Percentiles rank a stretch among this genome's conserved stretches.
Conservation (phyloP, 2,888 invertebrate genomes). For the Eledona agricola region DNA sequence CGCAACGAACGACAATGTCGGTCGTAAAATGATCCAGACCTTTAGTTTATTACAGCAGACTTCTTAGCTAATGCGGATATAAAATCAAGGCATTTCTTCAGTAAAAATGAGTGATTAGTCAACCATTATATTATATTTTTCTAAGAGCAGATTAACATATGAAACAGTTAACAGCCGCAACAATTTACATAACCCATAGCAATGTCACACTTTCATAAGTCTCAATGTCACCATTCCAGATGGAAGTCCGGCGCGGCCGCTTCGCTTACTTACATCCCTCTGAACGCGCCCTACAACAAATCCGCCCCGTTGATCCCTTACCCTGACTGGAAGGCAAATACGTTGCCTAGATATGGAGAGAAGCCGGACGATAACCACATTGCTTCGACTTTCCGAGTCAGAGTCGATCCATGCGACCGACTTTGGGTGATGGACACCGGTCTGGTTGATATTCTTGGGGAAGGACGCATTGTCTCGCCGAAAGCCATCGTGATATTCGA, state of each 20-base stretch:
- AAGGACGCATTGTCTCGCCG: conserved; percentile 69
- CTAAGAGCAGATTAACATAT: too few relatives aligned
- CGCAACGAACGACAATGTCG: too few relatives aligned
- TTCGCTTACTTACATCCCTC: conserved; percentile 72
- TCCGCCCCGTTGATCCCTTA: conserved; percentile 80
- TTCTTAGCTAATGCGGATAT: too few relatives aligned
- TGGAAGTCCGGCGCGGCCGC: conserved; percentile 77
- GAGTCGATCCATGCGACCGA: conserved; percentile 79
- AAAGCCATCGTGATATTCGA: conserved; percentile 77
- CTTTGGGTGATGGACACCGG: conserved; percentile 87
- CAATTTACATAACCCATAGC: too few relatives aligned
- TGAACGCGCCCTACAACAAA: conserved; percentile 65
- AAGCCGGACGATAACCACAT: conserved; percentile 67
- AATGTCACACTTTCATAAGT: too few relatives aligned
- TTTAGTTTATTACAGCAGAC: too few relatives aligned
- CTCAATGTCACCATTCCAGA: conserved; percentile 52
- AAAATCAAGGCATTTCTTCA: too few relatives aligned
- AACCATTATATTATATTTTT: too few relatives aligned
- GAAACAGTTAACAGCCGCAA: too few relatives aligned
- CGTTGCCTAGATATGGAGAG: conserved; percentile 70
- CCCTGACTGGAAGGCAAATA: conserved; percentile 81
- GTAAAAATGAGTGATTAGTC: too few relatives aligned
- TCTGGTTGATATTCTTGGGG: conserved; percentile 76
- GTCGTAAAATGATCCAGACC: too few relatives aligned
- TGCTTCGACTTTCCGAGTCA: conserved; percentile 77